Base-by-base conservation (phyloP, 2,797 vertebrate genomes). In the Hozukius guyotensis region DNA sequence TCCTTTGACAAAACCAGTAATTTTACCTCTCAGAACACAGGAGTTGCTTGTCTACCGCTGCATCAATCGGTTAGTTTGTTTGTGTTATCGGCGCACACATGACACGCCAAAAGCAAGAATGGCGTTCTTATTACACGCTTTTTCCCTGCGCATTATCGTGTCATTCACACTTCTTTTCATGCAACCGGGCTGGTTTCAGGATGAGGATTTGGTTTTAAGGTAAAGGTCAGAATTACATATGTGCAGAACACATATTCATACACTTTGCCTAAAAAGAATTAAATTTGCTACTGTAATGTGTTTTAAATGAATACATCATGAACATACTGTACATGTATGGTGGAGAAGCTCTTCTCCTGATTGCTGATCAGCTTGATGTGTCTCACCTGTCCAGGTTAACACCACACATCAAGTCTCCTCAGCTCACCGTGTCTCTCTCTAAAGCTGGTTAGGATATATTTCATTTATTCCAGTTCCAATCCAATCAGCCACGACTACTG, bases 401-500 rank as follows among this genome's bases (percentile, higher is more conserved):
- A 18, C 42, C 16, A 18, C 42, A 46, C 16, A 16, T 46, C 16
- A 52, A 52, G 49, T 52, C 22, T 25, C 53, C 53, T 56, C 53
- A 56, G 53, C 22, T 24, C 53, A 25, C 22, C 49, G 49, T 52
- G 42, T 46, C 42, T 18, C 11, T 13, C 53, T 56, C 24, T 46
- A 68, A 25, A 42, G 38, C 71, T 62, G 42, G 24, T 74, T 70
- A 60, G n/a, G 22, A 52, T 62, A 55, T 62, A 56, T 72, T 67
- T 79, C 5, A 42, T 42, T 42, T 46, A n/a, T 46, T 77, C 74
- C 49, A 52, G 20, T 52, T 52, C 49, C 49, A n/a, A n/a, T n/a
- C 49, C 66, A 69, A 55, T 78, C 75, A 81, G 55, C 72, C 61
- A 18, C 5, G 63, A 55, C 66, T 59, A 55, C 77, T n/a, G 61